Evolutionary conservation across 2,888 invertebrate genomes (phyloP), one percentile per base, ranked within the genome.

Genomic region (Dynastes grantii): DNA sequence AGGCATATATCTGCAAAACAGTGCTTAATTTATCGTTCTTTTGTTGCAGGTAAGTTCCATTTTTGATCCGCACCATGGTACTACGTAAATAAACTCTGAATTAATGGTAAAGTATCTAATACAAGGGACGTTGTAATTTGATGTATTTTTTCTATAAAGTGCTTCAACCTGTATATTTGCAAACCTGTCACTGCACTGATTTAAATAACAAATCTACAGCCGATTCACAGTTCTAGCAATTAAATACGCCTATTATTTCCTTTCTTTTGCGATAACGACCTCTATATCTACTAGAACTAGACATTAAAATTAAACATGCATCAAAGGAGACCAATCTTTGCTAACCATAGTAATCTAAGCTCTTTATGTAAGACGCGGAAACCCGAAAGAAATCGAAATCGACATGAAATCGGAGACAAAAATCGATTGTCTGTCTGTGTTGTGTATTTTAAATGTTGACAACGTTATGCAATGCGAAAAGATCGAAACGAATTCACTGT

Each of bases 41-140:
- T 63, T 63, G 63, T 63, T 63, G 29, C 29, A 63, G 63, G 63
- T 63, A 63, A 63, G 63, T 63, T 32, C 55, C 16, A 16, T 9
- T 45, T 45, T 8, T 6, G 1, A 45, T 9, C 22, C 16, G 11
- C n/a, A 55, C 55, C 16, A 55, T 55, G 22, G 22, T 22, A 22
- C 11, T 11, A 53, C 9, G 3, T 4, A 55, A n/a, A n/a, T 13
- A 4, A 55, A 55, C 5, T 6, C 1, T 1, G 0, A n/a, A n/a
- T 55, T 6, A 5, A 11, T 22, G 55, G 55, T 55, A 55, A 55
- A 55, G 55, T 55, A 55, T 55, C 55, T 55, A 55, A 45, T 45
- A 0, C 9, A 45, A 45, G 45, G 9, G 32, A 32, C 32, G 4
- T 32, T 32, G 32, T 32, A 32, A 32, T 4, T 32, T 32, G 32